Percentiles rank a stretch among this genome's conserved stretches.
Evolutionary conservation across 2,888 invertebrate species (phyloP).

Genomic region (Tanypteryx hageni): DNA sequence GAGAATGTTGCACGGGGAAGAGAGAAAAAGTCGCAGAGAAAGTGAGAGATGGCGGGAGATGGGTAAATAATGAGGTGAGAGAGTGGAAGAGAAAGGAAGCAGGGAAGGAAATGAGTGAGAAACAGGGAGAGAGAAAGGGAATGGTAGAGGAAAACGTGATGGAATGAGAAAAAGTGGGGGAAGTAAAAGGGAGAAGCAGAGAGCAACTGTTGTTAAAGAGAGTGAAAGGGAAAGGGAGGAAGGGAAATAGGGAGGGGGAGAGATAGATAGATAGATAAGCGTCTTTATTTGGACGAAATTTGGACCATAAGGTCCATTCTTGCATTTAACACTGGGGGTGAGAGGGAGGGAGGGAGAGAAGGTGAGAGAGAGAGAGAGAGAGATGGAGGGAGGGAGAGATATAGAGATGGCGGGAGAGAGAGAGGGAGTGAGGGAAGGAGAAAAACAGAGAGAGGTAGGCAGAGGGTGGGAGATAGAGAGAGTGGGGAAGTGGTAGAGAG

Average conservation of each 20-base stretch:
- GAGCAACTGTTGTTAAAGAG: too few species aligned
- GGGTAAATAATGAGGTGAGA: not conserved
- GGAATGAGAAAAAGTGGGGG: not conserved
- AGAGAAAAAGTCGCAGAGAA: not conserved
- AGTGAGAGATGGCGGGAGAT: not conserved
- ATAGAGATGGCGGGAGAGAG: too few species aligned
- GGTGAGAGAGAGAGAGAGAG: not conserved
- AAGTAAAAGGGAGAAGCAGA: too few species aligned
- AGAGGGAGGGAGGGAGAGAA: too few species aligned
- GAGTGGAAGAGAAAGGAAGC: not conserved
- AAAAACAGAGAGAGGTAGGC: not conserved
- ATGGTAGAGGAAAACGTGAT: not conserved
- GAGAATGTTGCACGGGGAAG: not conserved
- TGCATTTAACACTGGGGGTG: too few species aligned
- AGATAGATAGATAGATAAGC: not conserved
- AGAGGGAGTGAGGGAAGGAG: not conserved
- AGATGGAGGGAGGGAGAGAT: not conserved
- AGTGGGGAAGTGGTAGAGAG: too few species aligned
- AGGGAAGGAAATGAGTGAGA: not conserved
- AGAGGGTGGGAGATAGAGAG: not conserved
- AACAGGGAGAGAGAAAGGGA: too few species aligned
- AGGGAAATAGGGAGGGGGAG: not conserved
- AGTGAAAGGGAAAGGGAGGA: not conserved
- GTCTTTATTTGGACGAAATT: too few species aligned
- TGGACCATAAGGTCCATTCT: too few species aligned